Evolutionary conservation across 2,888 invertebrate species (phyloP).

Genomic region (Tenthredo mesomela): DNA sequence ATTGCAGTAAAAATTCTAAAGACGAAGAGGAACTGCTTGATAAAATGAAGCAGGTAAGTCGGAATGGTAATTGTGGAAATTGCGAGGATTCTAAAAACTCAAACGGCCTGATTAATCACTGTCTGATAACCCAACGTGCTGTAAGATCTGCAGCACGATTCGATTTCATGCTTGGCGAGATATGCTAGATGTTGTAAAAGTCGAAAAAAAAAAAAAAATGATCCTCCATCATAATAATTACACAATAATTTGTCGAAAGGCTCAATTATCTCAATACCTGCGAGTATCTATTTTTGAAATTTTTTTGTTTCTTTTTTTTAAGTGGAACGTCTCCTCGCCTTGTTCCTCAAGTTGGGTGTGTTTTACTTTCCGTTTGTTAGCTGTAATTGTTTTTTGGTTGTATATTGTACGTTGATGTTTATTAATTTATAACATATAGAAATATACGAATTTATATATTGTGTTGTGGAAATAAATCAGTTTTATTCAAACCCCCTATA

Average conservation of each 20-base stretch:
- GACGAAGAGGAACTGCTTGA: slow-evolving; percentile 71
- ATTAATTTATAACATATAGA: slow-evolving; percentile 6
- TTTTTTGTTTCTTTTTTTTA: background rate
- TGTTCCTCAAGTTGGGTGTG: slow-evolving; percentile 6
- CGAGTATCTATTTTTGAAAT: background rate
- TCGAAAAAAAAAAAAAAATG: background rate
- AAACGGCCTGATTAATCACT: slow-evolving; percentile 27
- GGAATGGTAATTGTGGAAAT: slow-evolving; percentile 70
- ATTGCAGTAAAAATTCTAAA: slow-evolving; percentile 60
- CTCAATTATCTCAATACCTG: background rate
- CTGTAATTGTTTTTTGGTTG: slow-evolving; percentile 16
- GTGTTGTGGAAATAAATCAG: slow-evolving; percentile 49
- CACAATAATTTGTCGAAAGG: background rate
- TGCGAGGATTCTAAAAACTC: slow-evolving; percentile 31
- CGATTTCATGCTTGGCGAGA: slow-evolving; percentile 48
- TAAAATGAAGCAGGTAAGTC: slow-evolving; percentile 79
- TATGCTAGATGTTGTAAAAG: slow-evolving; percentile 17
- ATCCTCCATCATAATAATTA: background rate
- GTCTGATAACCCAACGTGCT: slow-evolving; percentile 30
- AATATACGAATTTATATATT: slow-evolving; percentile 15
- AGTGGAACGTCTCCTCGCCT: slow-evolving; percentile 1
- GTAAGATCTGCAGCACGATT: slow-evolving; percentile 43
- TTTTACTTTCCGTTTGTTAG: background rate
- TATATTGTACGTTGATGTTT: slow-evolving; percentile 26
- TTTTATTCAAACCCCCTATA: background rate